Percentiles rank a stretch among this genome's conserved stretches.
Evolutionary conservation across 1,140 invertebrate species (phyloP).

Genomic region (Megalonaias nervosa): DNA sequence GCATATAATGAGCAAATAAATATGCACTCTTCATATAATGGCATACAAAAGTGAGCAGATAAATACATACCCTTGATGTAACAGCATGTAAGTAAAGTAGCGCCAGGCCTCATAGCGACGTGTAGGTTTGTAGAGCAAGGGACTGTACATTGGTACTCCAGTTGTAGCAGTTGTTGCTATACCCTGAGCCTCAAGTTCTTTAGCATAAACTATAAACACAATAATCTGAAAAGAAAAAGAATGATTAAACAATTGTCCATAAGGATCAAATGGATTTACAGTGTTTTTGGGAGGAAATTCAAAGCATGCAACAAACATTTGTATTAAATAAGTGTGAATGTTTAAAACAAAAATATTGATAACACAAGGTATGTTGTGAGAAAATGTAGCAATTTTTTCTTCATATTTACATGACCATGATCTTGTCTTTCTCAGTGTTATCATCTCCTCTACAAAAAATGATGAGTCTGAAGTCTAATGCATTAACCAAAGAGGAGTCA

Average conservation of each 20-base stretch:
- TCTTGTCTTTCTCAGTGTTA: neutral
- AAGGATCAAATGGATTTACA: neutral
- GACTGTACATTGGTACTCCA: slow-evolving; percentile 65
- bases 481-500: neutral
- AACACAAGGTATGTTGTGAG: neutral
- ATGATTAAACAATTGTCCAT: neutral
- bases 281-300: neutral
- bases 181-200: slow-evolving; percentile 61
- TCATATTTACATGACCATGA: neutral
- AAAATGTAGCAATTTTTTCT: neutral
- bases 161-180: slow-evolving; percentile 53
- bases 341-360: neutral
- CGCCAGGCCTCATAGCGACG: slow-evolving; percentile 89
- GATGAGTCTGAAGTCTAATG: neutral
- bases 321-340: neutral
- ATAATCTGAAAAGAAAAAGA: slow-evolving; percentile 65
- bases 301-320: neutral
- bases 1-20: neutral
- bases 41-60: slow-evolving; percentile 21
- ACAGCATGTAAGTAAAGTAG: slow-evolving; percentile 96
- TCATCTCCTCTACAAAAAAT: neutral
- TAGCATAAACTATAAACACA: slow-evolving; percentile 72
- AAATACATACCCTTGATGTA: slow-evolving; percentile 86
- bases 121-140: slow-evolving; percentile 92
- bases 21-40: no score